Percentiles rank a stretch among this genome's conserved stretches.
Evolutionary conservation across 1,140 invertebrate genomes (phyloP).

Genomic region (Ips nitidus): DNA sequence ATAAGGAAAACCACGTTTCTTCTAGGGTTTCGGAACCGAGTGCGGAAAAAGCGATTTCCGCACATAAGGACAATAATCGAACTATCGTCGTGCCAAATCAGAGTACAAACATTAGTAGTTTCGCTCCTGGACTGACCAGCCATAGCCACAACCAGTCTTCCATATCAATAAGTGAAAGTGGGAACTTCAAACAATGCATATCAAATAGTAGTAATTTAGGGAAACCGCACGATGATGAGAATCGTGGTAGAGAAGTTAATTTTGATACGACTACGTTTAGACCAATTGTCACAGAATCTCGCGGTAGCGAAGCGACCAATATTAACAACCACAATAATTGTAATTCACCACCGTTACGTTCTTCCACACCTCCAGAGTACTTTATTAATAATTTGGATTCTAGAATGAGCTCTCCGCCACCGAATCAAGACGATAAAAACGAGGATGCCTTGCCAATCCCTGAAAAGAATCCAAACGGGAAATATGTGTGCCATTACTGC

Average conservation of each 20-base stretch:
- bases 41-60: conserved; percentile 47
- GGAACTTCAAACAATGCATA: conserved; percentile 47
- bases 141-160: conserved; percentile 46
- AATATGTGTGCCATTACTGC: conserved; percentile 85
- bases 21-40: conserved; percentile 41
- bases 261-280: conserved; percentile 42
- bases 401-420: conserved; percentile 26
- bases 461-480: conserved; percentile 51
- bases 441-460: conserved; percentile 32
- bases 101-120: conserved; percentile 40
- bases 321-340: conserved; percentile 20
- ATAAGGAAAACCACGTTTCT: conserved; percentile 42
- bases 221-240: conserved; percentile 6
- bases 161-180: conserved; percentile 47
- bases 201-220: conserved; percentile 43
- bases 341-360: conserved; percentile 35
- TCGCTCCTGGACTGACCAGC: conserved; percentile 24
- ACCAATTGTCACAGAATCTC: not conserved
- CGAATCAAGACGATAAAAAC: conserved; percentile 27
- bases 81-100: conserved; percentile 48
- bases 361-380: conserved; percentile 38
- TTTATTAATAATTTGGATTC: conserved; percentile 4
- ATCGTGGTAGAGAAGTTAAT: conserved; percentile 34
- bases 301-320: conserved; percentile 35
- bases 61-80: conserved; percentile 42